A percentile compares a stretch with the other conserved stretches of the same genome.
Evolutionary conservation across 2,113 vertebrate species (phyloP).

Genomic region (Noctilio leporinus): DNA sequence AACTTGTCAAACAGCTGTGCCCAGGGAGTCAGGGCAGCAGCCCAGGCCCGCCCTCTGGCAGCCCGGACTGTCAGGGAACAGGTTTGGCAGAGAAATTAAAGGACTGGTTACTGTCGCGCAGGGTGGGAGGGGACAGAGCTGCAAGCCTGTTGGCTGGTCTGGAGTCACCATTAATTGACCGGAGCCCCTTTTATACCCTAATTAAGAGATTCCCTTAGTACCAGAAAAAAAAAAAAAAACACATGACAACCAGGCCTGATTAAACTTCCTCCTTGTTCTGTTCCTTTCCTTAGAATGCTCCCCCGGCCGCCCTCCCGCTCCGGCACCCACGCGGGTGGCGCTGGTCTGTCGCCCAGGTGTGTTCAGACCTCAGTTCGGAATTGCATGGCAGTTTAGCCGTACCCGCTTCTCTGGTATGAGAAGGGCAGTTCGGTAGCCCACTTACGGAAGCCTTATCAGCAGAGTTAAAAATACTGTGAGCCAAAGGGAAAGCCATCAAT

Average conservation of each 20-base stretch:
- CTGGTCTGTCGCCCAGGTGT: background rate
- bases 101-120: background rate
- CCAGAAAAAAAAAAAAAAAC: background rate
- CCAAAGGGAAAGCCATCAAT: background rate
- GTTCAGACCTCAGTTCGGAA: background rate
- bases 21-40: background rate
- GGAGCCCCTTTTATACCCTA: background rate
- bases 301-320: background rate
- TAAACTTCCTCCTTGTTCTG: background rate
- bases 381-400: background rate
- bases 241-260: background rate
- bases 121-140: background rate
- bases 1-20: background rate
- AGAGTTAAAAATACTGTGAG: conserved; percentile 9
- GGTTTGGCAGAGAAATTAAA: background rate
- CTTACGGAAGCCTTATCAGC: background rate
- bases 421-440: background rate
- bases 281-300: background rate
- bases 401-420: background rate
- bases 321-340: too few species aligned
- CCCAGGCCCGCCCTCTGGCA: background rate
- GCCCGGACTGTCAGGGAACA: background rate
- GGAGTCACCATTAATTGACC: background rate
- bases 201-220: background rate
- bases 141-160: background rate